phyloP scores from a whole-genome alignment of 2,888 invertebrate genomes.

The Cheilosia pagana region DNA sequence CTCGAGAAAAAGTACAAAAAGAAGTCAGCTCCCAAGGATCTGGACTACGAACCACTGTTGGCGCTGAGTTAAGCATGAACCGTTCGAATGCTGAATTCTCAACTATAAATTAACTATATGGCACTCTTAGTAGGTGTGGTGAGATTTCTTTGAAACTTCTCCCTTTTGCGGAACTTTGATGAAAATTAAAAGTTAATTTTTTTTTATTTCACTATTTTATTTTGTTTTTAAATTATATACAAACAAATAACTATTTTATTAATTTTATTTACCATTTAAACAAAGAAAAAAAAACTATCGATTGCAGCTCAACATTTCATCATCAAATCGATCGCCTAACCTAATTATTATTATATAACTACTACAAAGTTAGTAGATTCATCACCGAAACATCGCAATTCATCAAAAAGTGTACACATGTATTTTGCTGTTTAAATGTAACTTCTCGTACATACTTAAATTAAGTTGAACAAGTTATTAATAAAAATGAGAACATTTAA shows the following conservation, averaged over 20 bases:
- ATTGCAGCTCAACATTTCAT: conserved; percentile 54
- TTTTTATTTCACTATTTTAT: neutral
- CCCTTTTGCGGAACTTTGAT: conserved; percentile 19
- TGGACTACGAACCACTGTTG: conserved; percentile 82
- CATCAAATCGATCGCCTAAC: conserved; percentile 54
- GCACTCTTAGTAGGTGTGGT: conserved; percentile 42
- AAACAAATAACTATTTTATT: conserved; percentile 67
- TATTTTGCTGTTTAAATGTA: conserved; percentile 47
- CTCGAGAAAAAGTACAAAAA: conserved; percentile 85
- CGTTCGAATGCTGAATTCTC: conserved; percentile 33
- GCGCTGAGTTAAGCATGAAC: conserved; percentile 81
- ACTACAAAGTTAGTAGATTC: conserved; percentile 51
- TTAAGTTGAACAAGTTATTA: conserved; percentile 56
- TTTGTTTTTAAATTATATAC: conserved; percentile 65
- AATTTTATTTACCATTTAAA: conserved; percentile 66
- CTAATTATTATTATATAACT: conserved; percentile 48
- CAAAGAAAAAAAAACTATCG: conserved; percentile 19
- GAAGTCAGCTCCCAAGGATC: conserved; percentile 81
- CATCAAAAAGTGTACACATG: conserved; percentile 45
- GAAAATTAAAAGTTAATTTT: neutral
- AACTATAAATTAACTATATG: conserved; percentile 34
- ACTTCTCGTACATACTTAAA: conserved; percentile 54
- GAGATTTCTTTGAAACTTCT: conserved; percentile 17
- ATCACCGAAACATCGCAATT: conserved; percentile 54
- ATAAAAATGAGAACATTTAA: conserved; percentile 13